phyloP scores from a whole-genome alignment of 2,797 vertebrate species.

The Momotus momota region DNA sequence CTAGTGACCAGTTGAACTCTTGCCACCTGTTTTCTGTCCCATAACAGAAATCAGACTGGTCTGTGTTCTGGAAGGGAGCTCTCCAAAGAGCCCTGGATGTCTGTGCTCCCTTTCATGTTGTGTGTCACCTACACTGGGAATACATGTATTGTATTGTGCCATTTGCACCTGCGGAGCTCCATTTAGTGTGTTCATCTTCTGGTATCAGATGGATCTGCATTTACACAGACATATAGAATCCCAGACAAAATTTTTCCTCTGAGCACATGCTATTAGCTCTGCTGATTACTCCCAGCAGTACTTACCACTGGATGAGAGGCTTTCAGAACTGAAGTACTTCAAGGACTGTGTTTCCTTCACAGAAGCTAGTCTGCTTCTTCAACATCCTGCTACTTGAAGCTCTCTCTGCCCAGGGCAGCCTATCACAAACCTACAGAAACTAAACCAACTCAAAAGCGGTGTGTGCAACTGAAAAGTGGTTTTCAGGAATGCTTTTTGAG shows the following conservation, averaged over 20 bases:
- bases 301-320: conserved; percentile 13
- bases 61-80: background rate
- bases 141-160: background rate
- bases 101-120: background rate
- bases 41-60: background rate
- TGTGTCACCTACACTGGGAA: background rate
- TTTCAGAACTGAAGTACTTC: conserved; percentile 57
- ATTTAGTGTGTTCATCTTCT: background rate
- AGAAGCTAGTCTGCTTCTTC: conserved; percentile 25
- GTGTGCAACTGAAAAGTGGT: conserved; percentile 12
- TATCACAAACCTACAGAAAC: conserved; percentile 17
- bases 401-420: background rate
- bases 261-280: background rate
- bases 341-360: conserved; percentile 30
- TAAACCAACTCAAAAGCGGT: background rate
- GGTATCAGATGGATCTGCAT: background rate
- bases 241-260: background rate
- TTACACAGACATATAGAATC: background rate
- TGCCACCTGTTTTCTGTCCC: background rate
- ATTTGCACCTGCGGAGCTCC: background rate
- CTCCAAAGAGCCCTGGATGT: background rate
- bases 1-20: background rate
- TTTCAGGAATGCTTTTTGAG: conserved; percentile 24
- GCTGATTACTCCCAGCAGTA: conserved; percentile 41
- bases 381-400: conserved; percentile 16